phyloP scores from a whole-genome alignment of 2,113 vertebrate genomes.

The Capreolus pygargus region DNA sequence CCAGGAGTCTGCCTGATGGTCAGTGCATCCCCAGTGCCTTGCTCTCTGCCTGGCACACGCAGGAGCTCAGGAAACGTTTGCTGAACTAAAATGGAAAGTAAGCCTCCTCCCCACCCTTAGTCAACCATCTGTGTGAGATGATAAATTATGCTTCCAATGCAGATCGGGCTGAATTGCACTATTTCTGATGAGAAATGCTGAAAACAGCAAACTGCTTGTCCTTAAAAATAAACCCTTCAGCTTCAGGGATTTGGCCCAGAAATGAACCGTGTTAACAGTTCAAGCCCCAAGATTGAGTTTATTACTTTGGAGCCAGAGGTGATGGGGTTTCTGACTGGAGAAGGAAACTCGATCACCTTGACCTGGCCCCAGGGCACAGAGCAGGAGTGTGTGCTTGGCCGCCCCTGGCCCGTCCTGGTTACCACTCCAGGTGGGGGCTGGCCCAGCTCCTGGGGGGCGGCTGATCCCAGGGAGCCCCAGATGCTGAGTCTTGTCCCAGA shows the following conservation, averaged over 20 bases:
- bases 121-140: slow-evolving; percentile 71
- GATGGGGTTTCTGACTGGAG: slow-evolving; percentile 49
- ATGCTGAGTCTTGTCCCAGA: slow-evolving; percentile 32
- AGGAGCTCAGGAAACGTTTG: slow-evolving; percentile 52
- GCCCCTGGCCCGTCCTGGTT: slow-evolving; percentile 5
- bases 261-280: slow-evolving; percentile 40
- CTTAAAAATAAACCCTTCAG: slow-evolving; percentile 68
- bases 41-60: slow-evolving; percentile 7
- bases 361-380: slow-evolving; percentile 50
- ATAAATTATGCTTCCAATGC: slow-evolving; percentile 72
- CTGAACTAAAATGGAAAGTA: slow-evolving; percentile 55
- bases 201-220: slow-evolving; percentile 73
- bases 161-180: slow-evolving; percentile 73
- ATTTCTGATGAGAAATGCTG: slow-evolving; percentile 75
- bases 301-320: slow-evolving; percentile 50
- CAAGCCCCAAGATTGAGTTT: slow-evolving; percentile 43
- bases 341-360: slow-evolving; percentile 65
- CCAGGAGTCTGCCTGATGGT: neutral
- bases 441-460: slow-evolving; percentile 40
- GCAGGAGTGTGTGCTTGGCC: slow-evolving; percentile 31
- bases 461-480: slow-evolving; percentile 37
- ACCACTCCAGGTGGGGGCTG: slow-evolving; percentile 30
- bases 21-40: neutral
- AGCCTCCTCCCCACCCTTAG: slow-evolving; percentile 49
- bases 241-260: slow-evolving; percentile 64